Conservation (phyloP, 2,113 vertebrate species). For the Pangasianodon hypophthalmus region DNA sequence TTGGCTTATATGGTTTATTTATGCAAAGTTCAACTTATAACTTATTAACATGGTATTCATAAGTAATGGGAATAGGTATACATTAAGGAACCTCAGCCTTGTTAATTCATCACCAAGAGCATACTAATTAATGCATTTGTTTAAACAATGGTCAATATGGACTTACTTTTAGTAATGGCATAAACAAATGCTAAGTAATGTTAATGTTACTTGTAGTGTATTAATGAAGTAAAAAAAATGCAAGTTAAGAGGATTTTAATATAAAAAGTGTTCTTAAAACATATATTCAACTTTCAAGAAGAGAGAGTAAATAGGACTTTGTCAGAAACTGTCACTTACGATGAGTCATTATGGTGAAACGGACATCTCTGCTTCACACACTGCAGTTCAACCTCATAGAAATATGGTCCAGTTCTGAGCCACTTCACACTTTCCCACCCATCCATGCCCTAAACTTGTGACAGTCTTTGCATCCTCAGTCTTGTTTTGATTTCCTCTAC, state of each 20-base stretch:
- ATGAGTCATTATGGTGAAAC: neutral
- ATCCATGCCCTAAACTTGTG: slow-evolving; percentile 30
- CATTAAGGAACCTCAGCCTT: neutral
- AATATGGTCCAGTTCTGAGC: neutral
- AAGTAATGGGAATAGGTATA: too few relatives aligned
- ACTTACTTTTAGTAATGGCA: neutral
- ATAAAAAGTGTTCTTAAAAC: neutral
- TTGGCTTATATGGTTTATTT: neutral
- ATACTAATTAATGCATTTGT: neutral
- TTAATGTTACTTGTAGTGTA: too few relatives aligned
- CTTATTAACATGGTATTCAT: neutral
- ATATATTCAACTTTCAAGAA: neutral
- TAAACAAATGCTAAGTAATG: neutral
- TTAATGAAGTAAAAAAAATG: neutral
- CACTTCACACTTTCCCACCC: slow-evolving; percentile 3
- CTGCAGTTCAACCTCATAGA: neutral
- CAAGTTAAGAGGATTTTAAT: neutral
- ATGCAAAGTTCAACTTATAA: neutral
- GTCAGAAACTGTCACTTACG: neutral
- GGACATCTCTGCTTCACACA: neutral
- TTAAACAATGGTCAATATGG: neutral
- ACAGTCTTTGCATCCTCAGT: slow-evolving; percentile 38
- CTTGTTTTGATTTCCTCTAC: slow-evolving; percentile 47
- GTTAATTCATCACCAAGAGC: neutral
- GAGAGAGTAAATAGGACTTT: neutral